Conservation (phyloP, 2,113 vertebrate species). For the Calidris pygmaea region DNA sequence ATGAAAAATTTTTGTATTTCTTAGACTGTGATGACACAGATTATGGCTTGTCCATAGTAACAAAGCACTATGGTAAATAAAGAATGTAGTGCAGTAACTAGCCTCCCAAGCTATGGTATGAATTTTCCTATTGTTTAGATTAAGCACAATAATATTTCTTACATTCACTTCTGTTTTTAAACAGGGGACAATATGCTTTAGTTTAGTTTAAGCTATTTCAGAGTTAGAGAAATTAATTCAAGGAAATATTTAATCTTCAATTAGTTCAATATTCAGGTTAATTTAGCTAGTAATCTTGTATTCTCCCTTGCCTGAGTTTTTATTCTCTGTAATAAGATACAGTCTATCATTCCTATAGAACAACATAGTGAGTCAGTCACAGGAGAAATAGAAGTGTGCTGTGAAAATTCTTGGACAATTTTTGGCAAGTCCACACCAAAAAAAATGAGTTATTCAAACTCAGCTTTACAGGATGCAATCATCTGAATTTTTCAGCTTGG, state of each 20-base stretch:
- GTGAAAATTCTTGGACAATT: neutral
- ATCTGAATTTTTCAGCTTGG: neutral
- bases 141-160: neutral
- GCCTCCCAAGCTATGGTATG: neutral
- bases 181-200: neutral
- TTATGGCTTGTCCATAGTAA: neutral
- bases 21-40: neutral
- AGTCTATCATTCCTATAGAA: neutral
- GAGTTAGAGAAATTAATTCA: neutral
- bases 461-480: neutral
- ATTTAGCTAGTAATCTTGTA: neutral
- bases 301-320: neutral
- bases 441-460: neutral
- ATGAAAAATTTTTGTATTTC: neutral
- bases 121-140: neutral
- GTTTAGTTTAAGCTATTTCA: neutral
- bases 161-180: neutral
- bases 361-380: neutral
- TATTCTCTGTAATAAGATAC: neutral
- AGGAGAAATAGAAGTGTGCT: neutral
- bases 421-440: neutral
- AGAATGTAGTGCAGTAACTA: neutral
- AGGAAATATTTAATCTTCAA: neutral
- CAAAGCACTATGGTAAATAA: neutral
- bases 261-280: neutral